Base-by-base conservation (phyloP, 1,140 invertebrate genomes). In the Musca domestica region DNA sequence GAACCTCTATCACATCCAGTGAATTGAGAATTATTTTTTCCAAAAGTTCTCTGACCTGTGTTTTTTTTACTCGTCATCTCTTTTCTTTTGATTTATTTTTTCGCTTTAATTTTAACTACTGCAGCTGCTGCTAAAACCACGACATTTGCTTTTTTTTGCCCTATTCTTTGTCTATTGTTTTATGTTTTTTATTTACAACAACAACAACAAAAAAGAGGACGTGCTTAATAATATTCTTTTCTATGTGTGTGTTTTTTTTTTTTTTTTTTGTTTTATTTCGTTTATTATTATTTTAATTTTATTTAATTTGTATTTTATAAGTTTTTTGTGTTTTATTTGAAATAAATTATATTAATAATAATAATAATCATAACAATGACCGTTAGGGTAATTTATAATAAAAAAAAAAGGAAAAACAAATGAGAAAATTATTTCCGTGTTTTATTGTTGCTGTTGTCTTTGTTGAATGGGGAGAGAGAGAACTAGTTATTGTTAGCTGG, bases 341-440 rank as follows among this genome's bases (percentile, higher is more conserved):
- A 61, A 61, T 61, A 61, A 61, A 61, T 61, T 61, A 61, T 61
- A 61, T 41, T 34, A 61, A 34, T 61, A 58, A n/a, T 61, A 61
- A 61, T 34, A 61, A 34, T 61, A 58, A n/a, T 48, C 5, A 48
- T 15, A 51, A 51, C 48, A 51, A 51, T 51, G 48, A 22, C 20
- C 17, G 48, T 19, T 9, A 19, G 17, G n/a, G 17, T 19, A 51
- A 20, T 51, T 51, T 51, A 51, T 51, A 20, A 20, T 51, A 51
- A 5, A 51, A 5, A 49, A 6, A 1, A 30, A 15, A 49, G 15
- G 47, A 49, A 49, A 49, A 10, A 15, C 4, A 49, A 58, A 58
- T 30, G 12, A 19, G 25, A 6, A 61, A 51, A 61, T 56, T 56
- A 56, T 56, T 56, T 41, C 34, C 34, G 34, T 41, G 34, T 41